Evolutionary conservation across 2,113 vertebrate genomes (phyloP).

Genomic region (Mugil cephalus): DNA sequence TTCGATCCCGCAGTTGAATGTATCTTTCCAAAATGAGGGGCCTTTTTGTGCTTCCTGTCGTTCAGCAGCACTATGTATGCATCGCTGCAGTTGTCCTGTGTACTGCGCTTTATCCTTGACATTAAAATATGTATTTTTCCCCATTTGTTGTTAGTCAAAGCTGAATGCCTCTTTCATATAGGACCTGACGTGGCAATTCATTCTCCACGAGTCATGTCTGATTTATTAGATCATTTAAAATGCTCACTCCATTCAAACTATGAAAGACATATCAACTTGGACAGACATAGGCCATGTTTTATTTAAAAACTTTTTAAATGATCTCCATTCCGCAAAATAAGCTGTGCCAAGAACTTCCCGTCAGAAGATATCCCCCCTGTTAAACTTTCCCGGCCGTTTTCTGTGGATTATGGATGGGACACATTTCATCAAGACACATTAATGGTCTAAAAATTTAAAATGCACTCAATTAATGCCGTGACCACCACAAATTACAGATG

Average conservation of each 20-base stretch:
- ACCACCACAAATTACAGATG: too few relatives aligned
- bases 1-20: conserved; percentile 8
- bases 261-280: neutral
- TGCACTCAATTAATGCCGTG: too few relatives aligned
- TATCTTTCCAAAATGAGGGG: conserved; percentile 20
- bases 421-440: neutral
- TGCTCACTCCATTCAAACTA: neutral
- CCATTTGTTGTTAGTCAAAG: neutral
- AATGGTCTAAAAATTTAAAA: too few relatives aligned
- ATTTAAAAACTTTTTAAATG: too few relatives aligned
- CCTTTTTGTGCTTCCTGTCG: conserved; percentile 29
- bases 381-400: too few relatives aligned
- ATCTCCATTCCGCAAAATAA: too few relatives aligned
- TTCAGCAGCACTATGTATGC: conserved; percentile 21
- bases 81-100: conserved; percentile 1
- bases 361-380: too few relatives aligned
- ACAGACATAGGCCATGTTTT: too few relatives aligned
- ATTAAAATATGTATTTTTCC: conserved; percentile 21
- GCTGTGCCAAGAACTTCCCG: too few relatives aligned
- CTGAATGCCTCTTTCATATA: neutral
- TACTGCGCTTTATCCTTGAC: conserved; percentile 23
- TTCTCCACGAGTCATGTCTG: neutral
- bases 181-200: neutral
- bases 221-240: conserved; percentile 1
- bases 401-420: too few relatives aligned